Base-by-base conservation (phyloP, 2,888 invertebrate genomes). In the Noctua janthe region DNA sequence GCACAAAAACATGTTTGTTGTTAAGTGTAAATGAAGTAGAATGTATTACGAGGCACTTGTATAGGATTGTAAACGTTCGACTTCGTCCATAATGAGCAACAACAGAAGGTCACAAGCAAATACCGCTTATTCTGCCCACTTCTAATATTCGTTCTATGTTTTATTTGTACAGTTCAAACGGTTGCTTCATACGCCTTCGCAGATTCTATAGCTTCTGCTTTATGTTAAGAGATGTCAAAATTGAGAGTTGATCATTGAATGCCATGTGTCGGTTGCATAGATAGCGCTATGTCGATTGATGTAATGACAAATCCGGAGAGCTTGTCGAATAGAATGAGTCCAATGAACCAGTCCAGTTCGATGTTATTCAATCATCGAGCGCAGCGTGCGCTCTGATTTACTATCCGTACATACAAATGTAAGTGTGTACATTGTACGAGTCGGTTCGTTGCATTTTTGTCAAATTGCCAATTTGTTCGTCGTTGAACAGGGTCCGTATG, bases 381-480 rank as follows among this genome's bases (percentile, higher is more conserved):
- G 87, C 88, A 87, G 83, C 84, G 79, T 83, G 87, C 84, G 87
- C 87, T 90, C 87, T 83, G 87, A 82, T 86, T 86, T 84, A 83
- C 80, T 88, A 84, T 69, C 39, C 75, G 67, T 79, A 78, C 69
- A 74, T 78, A 81, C 39, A 39, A 39, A 39, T 78, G 78, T 77
- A 71, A 77, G 79, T 74, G 79, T 80, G 86, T 88, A 89, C 89
- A 89, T 89, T 91, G 91, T 92, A 82, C 90, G 80, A 91, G 85
- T 91, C 89, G 91, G 91, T 90, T 90, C 90, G 90, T 88, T 94
- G 94, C 94, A 94, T 95, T 95, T 96, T 96, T 96, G 96, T 92
- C 95, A 95, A 91, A 92, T 91, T 95, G 96, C 96, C 96, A 96
- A 95, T 94, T 92, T 91, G 89, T 91, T 92, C 90, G 89, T 89